Percentiles rank a stretch among this genome's conserved stretches.
Evolutionary conservation across 1,140 invertebrate species (phyloP).

Genomic region (Penaeus chinensis): DNA sequence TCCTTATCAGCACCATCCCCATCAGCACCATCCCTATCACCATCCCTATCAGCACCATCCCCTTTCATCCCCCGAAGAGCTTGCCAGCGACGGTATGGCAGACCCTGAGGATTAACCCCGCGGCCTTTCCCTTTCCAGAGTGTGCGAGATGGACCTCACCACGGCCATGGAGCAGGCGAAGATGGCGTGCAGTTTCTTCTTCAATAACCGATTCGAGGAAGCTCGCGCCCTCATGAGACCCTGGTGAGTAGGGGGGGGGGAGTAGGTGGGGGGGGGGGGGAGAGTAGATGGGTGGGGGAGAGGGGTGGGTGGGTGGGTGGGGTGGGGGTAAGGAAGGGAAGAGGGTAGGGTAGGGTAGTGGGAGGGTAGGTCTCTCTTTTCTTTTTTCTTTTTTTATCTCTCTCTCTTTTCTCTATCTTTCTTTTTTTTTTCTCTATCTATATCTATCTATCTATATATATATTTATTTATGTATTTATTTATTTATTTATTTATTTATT

Average conservation of each 20-base stretch:
- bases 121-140: neutral
- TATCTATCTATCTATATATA: slow-evolving; percentile 27
- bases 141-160: slow-evolving; percentile 50
- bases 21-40: too few species aligned
- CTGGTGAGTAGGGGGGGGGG: slow-evolving; percentile 71
- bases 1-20: too few species aligned
- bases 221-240: slow-evolving; percentile 81
- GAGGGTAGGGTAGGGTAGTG: too few species aligned
- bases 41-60: too few species aligned
- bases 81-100: too few species aligned
- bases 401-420: slow-evolving; percentile 18
- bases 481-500: slow-evolving; percentile 42
- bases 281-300: too few species aligned
- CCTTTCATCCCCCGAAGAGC: too few species aligned
- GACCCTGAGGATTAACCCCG: too few species aligned
- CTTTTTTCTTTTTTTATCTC: slow-evolving; percentile 16
- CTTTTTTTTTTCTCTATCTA: slow-evolving; percentile 4
- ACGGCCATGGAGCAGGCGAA: slow-evolving; percentile 75
- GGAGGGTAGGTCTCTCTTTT: neutral
- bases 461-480: slow-evolving; percentile 30
- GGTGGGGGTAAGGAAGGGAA: too few species aligned
- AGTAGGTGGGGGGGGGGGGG: too few species aligned
- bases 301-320: too few species aligned
- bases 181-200: slow-evolving; percentile 82
- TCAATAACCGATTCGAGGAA: slow-evolving; percentile 89